These are phyloP conservation scores for Drosophila prosaltans DNA, from an alignment of 1,140 invertebrate genomes.

Conservation along the genomic window DNA sequence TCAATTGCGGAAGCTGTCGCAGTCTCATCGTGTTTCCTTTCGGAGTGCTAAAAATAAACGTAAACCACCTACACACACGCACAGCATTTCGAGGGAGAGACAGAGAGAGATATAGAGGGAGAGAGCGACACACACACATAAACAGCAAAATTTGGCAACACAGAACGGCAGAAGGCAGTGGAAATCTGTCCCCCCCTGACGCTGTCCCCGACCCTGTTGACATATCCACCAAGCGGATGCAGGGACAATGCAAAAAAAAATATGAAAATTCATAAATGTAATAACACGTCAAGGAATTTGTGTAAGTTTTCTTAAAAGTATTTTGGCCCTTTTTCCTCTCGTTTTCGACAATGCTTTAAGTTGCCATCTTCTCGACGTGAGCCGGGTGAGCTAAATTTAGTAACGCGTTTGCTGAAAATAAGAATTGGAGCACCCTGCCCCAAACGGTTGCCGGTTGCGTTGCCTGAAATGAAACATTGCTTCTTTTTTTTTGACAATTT, in stretches of 20 bases:
- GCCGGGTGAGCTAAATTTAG: slow-evolving; percentile 18
- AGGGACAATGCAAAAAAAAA: slow-evolving; percentile 12
- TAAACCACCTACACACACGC: slow-evolving; percentile 18
- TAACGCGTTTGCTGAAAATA: slow-evolving; percentile 18
- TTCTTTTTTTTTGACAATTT: slow-evolving; percentile 5
- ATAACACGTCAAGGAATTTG: slow-evolving; percentile 9
- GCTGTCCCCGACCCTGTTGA: not conserved
- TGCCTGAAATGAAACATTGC: not conserved
- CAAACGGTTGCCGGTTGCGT: slow-evolving; percentile 9
- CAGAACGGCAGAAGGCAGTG: not conserved
- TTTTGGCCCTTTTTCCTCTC: not conserved
- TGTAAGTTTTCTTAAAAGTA: slow-evolving; percentile 4
- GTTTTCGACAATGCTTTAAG: not conserved
- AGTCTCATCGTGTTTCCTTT: slow-evolving; percentile 14
- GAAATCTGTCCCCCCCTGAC: not conserved
- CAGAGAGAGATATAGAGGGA: not conserved
- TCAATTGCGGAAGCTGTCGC: slow-evolving; percentile 20
- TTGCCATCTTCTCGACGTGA: not conserved
- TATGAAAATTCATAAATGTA: slow-evolving; percentile 8
- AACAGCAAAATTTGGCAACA: slow-evolving; percentile 12
- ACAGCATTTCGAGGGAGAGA: not conserved
- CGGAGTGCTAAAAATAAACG: slow-evolving; percentile 17
- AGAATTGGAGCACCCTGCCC: slow-evolving; percentile 17
- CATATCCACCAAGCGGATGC: not conserved
- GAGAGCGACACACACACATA: not conserved